phyloP scores from a whole-genome alignment of 2,797 vertebrate genomes.

The Cyclopterus lumpus region DNA sequence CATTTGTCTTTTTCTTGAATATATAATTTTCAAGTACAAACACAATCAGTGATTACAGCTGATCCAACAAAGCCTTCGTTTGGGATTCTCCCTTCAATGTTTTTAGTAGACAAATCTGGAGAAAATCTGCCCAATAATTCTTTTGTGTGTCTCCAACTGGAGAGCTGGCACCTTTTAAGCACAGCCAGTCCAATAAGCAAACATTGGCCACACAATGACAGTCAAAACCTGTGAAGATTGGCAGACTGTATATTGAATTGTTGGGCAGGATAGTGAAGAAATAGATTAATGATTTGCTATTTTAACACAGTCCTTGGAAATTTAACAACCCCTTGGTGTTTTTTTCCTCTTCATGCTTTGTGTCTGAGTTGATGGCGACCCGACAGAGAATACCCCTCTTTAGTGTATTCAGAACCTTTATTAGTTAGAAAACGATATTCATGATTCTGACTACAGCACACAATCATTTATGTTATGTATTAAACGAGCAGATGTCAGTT shows the following conservation, averaged over 20 bases:
- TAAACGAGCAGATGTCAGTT: background rate
- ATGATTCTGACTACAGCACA: background rate
- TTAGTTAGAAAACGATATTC: slow-evolving; percentile 4
- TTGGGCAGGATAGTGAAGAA: slow-evolving; percentile 37
- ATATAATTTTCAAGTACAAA: slow-evolving; percentile 47
- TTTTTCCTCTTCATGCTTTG: background rate
- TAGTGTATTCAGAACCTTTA: slow-evolving; percentile 22
- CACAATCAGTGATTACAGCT: slow-evolving; percentile 51
- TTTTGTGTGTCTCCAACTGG: slow-evolving; percentile 58
- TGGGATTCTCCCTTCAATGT: slow-evolving; percentile 44
- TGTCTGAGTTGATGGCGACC: slow-evolving; percentile 38
- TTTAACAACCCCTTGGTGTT: slow-evolving; percentile 37
- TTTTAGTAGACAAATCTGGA: slow-evolving; percentile 51
- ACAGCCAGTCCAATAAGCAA: slow-evolving; percentile 47
- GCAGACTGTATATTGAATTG: slow-evolving; percentile 49
- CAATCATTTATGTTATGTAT: background rate
- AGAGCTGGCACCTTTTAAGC: slow-evolving; percentile 37
- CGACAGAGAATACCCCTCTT: slow-evolving; percentile 28
- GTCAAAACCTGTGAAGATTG: slow-evolving; percentile 47
- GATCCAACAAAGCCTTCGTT: slow-evolving; percentile 55
- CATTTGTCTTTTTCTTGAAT: slow-evolving; percentile 35
- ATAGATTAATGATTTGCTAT: slow-evolving; percentile 55
- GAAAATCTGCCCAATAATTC: slow-evolving; percentile 50
- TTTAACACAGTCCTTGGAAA: slow-evolving; percentile 46
- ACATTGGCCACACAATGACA: slow-evolving; percentile 50